Conservation (phyloP, 2,113 vertebrate genomes). For the Sporophila hypoxantha region DNA sequence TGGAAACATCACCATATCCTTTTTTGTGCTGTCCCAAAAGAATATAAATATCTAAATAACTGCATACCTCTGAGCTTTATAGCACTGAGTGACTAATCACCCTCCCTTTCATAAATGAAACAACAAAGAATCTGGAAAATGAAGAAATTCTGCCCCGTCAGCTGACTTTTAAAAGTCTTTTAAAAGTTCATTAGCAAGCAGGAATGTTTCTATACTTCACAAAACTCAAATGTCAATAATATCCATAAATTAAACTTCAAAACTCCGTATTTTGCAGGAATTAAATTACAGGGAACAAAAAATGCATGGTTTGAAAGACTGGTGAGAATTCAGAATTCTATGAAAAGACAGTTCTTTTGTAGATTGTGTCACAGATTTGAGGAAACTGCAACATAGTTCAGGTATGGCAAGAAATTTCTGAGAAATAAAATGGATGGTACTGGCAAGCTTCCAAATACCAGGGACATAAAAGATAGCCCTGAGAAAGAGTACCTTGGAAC, state of each 20-base stretch:
- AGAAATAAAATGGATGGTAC: not conserved
- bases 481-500: not conserved
- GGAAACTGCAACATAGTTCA: not conserved
- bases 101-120: conserved; percentile 27
- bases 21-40: not conserved
- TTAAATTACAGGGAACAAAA: not conserved
- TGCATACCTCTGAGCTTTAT: not conserved
- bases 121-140: conserved; percentile 22
- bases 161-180: not conserved
- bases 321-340: not conserved
- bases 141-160: not conserved
- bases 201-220: not conserved
- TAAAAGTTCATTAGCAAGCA: not conserved
- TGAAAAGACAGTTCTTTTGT: not conserved
- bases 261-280: not conserved
- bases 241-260: not conserved
- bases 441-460: not conserved
- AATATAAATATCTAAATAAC: not conserved
- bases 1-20: not conserved
- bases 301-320: not conserved
- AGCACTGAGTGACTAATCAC: conserved; percentile 1
- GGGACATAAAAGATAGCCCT: not conserved
- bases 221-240: not conserved
- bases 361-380: not conserved
- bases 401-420: not conserved